Percentiles rank a stretch among this genome's conserved stretches.
Evolutionary conservation across 2,888 invertebrate genomes (phyloP).

Genomic region (Hartigia nigra): DNA sequence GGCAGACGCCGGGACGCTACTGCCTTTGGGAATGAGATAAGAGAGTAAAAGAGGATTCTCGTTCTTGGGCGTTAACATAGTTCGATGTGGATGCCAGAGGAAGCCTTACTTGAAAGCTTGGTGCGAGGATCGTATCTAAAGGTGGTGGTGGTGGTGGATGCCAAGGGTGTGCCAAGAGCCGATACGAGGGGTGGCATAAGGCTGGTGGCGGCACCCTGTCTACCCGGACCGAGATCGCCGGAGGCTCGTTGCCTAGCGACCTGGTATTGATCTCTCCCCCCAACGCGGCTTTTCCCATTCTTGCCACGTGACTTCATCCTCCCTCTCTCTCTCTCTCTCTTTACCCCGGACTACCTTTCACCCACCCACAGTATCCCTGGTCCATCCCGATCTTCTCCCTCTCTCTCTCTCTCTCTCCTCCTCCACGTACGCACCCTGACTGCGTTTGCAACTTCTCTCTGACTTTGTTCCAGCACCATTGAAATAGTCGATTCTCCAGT

Average conservation of each 20-base stretch:
- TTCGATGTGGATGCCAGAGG: background rate
- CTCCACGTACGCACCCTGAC: conserved; percentile 3
- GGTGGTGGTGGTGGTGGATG: conserved; percentile 26
- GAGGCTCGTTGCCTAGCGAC: conserved; percentile 67
- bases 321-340: conserved; percentile 18
- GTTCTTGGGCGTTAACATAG: background rate
- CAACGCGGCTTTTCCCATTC: conserved; percentile 57
- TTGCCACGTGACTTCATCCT: conserved; percentile 43
- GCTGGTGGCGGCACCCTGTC: conserved; percentile 70
- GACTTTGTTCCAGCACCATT: conserved; percentile 14
- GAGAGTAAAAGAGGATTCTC: background rate
- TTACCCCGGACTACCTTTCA: conserved; percentile 16
- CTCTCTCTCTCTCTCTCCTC: background rate
- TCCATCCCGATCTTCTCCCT: background rate
- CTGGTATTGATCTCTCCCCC: conserved; percentile 66
- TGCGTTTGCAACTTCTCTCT: conserved; percentile 23
- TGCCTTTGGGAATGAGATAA: background rate
- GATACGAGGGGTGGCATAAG: conserved; percentile 67
- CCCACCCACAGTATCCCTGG: conserved; percentile 22
- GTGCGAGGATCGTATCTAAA: conserved; percentile 22
- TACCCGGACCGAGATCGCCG: conserved; percentile 70
- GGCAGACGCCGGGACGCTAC: background rate
- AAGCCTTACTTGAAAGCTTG: conserved; percentile 2
- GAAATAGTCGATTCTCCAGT: background rate
- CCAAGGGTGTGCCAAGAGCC: conserved; percentile 17